Evolutionary conservation across 2,888 invertebrate species (phyloP), one percentile per base, ranked within the genome.

Genomic region (Tachina fera): DNA sequence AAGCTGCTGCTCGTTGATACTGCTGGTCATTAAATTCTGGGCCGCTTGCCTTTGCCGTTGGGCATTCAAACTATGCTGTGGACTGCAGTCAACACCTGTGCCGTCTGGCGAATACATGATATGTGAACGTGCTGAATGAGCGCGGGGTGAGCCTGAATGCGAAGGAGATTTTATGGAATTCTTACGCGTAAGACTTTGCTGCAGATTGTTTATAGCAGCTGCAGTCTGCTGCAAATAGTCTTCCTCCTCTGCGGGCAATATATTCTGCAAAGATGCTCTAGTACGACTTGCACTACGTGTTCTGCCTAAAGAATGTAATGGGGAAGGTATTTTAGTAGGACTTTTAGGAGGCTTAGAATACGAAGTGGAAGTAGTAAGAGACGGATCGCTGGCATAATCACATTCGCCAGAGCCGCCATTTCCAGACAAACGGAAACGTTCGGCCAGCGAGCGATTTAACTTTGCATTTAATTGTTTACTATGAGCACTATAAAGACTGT

Each of bases 321-420:
- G 97, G 74, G 96, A 96, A 4, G 97, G 97, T 90, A 97, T 96
- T 92, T 96, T 96, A 3, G 96, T 95, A 16, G 95, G 94, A 56
- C 95, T 94, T 78, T 92, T 91, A 2, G 93, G 93, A 14, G 93
- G 93, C 83, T 91, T 91, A n/a, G 77, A 78, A 51, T 67, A 77
- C 13, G 84, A 83, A 67, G 79, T 81, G 16, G 87, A 83, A 49
- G 84, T 89, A 72, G 90, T 90, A 86, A 91, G 77, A 79, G 91
- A 89, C 16, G 92, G 92, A 89, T 92, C 92, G 87, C 92, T 92
- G 53, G 92, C 89, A 88, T 92, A 93, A 82, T 93, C 92, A 87
- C 90, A 92, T 82, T 92, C 92, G 31, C 92, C 91, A n/a, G 71
- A 9, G 22, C 88, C 89, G 8, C 89, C 89, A 43, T 88, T 88